A percentile compares a stretch with the other conserved stretches of the same genome.
Evolutionary conservation across 2,888 invertebrate species (phyloP).

Genomic region (Epistrophe eligans): DNA sequence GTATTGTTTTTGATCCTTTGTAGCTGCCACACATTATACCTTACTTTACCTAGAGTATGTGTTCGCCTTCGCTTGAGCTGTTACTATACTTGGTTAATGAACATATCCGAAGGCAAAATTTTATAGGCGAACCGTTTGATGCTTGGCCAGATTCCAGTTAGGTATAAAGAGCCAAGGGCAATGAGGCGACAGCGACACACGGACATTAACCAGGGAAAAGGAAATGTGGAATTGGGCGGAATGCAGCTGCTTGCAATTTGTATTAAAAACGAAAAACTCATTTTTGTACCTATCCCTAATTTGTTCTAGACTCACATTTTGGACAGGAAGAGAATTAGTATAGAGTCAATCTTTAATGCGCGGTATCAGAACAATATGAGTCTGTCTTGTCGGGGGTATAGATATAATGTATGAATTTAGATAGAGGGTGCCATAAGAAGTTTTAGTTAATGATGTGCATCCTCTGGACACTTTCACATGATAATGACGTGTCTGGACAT

Average conservation of each 20-base stretch:
- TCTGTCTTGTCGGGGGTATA: neutral
- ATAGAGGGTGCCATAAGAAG: slow-evolving; percentile 3
- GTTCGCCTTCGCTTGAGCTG: slow-evolving; percentile 66
- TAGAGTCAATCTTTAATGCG: slow-evolving; percentile 11
- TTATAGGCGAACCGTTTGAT: slow-evolving; percentile 35
- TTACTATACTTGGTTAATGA: slow-evolving; percentile 60
- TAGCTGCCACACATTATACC: slow-evolving; percentile 55
- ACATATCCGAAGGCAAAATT: slow-evolving; percentile 57
- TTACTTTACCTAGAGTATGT: slow-evolving; percentile 19
- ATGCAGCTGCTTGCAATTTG: slow-evolving; percentile 71
- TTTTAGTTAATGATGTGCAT: slow-evolving; percentile 66
- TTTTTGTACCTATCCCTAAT: slow-evolving; percentile 51
- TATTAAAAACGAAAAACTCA: slow-evolving; percentile 50
- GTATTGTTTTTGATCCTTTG: slow-evolving; percentile 76
- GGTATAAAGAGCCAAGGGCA: neutral
- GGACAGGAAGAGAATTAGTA: neutral
- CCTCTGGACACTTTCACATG: slow-evolving; percentile 43
- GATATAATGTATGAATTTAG: neutral
- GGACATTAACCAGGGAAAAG: neutral
- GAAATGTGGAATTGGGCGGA: slow-evolving; percentile 49
- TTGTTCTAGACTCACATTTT: slow-evolving; percentile 23
- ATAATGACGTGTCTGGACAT: slow-evolving; percentile 33
- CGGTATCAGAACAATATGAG: slow-evolving; percentile 2
- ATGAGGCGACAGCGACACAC: neutral
- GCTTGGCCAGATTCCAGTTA: slow-evolving; percentile 61